Evolutionary conservation across 2,888 invertebrate genomes (phyloP).

Genomic region (Odontocerum albicorne): DNA sequence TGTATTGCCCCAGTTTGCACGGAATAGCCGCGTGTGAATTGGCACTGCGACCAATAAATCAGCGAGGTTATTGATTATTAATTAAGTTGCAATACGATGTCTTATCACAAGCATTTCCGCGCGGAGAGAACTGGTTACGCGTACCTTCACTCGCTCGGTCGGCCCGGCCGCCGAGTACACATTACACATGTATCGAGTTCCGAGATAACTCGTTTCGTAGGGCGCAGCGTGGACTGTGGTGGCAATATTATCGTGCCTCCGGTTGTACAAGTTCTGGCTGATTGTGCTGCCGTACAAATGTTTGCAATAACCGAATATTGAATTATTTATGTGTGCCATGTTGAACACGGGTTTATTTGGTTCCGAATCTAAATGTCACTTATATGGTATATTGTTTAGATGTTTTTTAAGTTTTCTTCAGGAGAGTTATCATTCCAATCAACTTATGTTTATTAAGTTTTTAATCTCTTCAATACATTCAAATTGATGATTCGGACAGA

Average conservation of each 20-base stretch:
- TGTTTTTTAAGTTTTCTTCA: too few species aligned
- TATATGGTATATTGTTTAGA: too few species aligned
- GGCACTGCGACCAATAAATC: slow-evolving; percentile 14
- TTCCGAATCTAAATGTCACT: too few species aligned
- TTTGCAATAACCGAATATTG: too few species aligned
- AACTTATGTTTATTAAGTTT: too few species aligned
- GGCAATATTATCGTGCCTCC: slow-evolving; percentile 2
- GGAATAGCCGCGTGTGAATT: slow-evolving; percentile 10
- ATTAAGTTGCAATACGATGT: slow-evolving; percentile 24
- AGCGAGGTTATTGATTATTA: slow-evolving; percentile 21
- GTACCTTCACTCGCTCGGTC: not conserved
- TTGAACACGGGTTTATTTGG: too few species aligned
- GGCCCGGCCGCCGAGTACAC: not conserved
- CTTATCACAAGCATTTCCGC: slow-evolving; percentile 13
- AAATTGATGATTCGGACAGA: too few species aligned
- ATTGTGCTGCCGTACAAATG: too few species aligned
- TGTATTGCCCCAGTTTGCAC: not conserved
- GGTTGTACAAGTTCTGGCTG: slow-evolving; percentile 11
- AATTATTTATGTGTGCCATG: too few species aligned
- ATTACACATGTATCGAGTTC: slow-evolving; percentile 1
- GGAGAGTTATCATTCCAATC: too few species aligned
- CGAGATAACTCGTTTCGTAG: slow-evolving; percentile 11
- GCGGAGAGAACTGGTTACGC: slow-evolving; percentile 2
- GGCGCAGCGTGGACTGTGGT: not conserved
- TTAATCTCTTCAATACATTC: too few species aligned